phyloP scores from a whole-genome alignment of 1,140 invertebrate genomes.

The Babylonia areolata region DNA sequence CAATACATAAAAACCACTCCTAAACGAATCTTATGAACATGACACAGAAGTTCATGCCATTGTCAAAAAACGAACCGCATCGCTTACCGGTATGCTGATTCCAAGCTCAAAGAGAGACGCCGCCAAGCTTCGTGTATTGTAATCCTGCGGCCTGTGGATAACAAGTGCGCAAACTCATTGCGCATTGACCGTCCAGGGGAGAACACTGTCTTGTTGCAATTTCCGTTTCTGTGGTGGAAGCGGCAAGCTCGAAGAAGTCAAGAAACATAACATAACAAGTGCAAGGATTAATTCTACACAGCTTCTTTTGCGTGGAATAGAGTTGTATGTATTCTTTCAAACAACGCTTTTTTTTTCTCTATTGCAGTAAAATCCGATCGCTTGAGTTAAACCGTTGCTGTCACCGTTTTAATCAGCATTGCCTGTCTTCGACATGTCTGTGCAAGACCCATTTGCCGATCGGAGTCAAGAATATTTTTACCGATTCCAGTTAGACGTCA shows the following conservation, averaged over 20 bases:
- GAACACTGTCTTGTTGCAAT: not conserved
- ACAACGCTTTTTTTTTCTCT: too few relatives aligned
- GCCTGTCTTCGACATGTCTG: not conserved
- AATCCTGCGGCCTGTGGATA: not conserved
- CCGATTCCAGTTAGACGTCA: too few relatives aligned
- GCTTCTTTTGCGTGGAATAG: too few relatives aligned
- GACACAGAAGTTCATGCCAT: not conserved
- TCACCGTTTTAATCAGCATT: too few relatives aligned
- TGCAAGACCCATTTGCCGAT: too few relatives aligned
- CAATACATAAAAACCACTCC: too few relatives aligned
- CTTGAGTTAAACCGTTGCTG: too few relatives aligned
- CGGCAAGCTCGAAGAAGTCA: slow-evolving; percentile 1
- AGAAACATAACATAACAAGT: not conserved
- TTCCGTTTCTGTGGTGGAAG: not conserved
- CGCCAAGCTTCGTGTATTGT: not conserved
- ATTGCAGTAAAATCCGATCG: too few relatives aligned
- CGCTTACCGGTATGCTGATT: not conserved
- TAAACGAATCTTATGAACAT: too few relatives aligned
- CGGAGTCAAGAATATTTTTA: too few relatives aligned
- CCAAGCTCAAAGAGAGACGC: not conserved
- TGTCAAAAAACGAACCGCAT: not conserved
- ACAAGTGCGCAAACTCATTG: slow-evolving; percentile 17
- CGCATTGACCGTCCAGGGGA: not conserved
- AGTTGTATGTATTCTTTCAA: too few relatives aligned
- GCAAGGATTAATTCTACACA: too few relatives aligned